phyloP scores from a whole-genome alignment of 2,797 vertebrate species.

The Chaunax sp. region DNA sequence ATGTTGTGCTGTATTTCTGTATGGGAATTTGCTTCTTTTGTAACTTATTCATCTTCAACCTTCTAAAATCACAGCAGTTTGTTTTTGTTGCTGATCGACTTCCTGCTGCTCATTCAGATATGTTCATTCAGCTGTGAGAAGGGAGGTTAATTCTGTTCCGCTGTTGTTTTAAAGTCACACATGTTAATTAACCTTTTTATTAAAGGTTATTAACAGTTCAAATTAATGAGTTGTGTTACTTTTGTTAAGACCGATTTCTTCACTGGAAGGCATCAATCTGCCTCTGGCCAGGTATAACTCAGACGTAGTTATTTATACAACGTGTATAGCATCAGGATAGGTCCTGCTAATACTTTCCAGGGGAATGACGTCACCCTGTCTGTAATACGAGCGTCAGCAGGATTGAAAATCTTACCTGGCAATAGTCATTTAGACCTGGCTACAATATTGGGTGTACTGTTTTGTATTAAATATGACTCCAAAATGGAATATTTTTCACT shows the following conservation, averaged over 20 bases:
- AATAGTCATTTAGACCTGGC: slow-evolving; percentile 48
- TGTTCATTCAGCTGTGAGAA: slow-evolving; percentile 22
- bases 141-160: slow-evolving; percentile 15
- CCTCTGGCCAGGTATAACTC: slow-evolving; percentile 44
- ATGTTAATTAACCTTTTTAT: background rate
- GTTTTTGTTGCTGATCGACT: slow-evolving; percentile 8
- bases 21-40: slow-evolving; percentile 14
- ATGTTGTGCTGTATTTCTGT: background rate
- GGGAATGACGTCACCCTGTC: slow-evolving; percentile 38
- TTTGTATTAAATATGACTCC: slow-evolving; percentile 59
- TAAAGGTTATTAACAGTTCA: slow-evolving; percentile 14
- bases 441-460: slow-evolving; percentile 34
- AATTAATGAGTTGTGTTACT: slow-evolving; percentile 37
- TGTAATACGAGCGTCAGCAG: slow-evolving; percentile 39
- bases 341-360: slow-evolving; percentile 62
- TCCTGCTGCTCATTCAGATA: slow-evolving; percentile 19
- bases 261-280: slow-evolving; percentile 38
- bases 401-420: slow-evolving; percentile 62
- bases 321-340: slow-evolving; percentile 47
- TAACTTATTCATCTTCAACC: background rate
- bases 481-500: slow-evolving; percentile 45
- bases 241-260: slow-evolving; percentile 19
- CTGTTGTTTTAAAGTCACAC: slow-evolving; percentile 18
- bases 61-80: background rate
- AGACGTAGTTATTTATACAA: slow-evolving; percentile 56